Evolutionary conservation across 2,888 invertebrate species (phyloP), one percentile per base, ranked within the genome.

Genomic region (Caenorhabditis sulstoni): DNA sequence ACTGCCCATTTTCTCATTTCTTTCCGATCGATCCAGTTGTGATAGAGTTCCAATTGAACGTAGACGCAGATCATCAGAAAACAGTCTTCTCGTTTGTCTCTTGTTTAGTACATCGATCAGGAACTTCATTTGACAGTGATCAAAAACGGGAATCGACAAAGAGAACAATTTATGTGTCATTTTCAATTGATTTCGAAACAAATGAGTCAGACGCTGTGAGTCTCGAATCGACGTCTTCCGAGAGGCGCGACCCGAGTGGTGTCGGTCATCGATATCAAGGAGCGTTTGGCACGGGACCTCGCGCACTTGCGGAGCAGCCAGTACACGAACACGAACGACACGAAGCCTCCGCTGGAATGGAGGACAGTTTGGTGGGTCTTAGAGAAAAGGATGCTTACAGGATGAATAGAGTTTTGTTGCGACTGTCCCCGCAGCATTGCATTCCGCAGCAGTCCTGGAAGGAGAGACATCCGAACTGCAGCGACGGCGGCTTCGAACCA

Each of bases 391-490:
- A n/a, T n/a, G 7, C n/a, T 41, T 68, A 68, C 68, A 59, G 59
- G 7, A 68, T 35, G 9, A 52, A 11, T 1, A 59, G 11, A 4
- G 68, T 61, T 1, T 59, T 45, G 22, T 7, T 61, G 1, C 68
- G 59, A 50, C 35, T 61, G 16, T 68, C 68, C 12, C 68, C 68
- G 35, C 68, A 68, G 20, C 68, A 68, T 12, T 68, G 52, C n/a
- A 68, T 23, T 23, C 68, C 68, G 41, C 68, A 68, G 22, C 68
- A 68, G 11, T 68, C 53, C 39, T 68, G 29, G 29, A 50, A 68
- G 1, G 44, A 41, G 11, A 68, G 41, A 14, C 68, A 68, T 35
- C 68, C 68, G 45, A 41, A 68, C 35, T 68, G 68, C 35, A 68
- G 23, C 1, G 68, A 59, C 29, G 11, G 20, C 3, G 68, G 68